Conservation (phyloP, 2,113 vertebrate species). For the Oceanodroma tethys region DNA sequence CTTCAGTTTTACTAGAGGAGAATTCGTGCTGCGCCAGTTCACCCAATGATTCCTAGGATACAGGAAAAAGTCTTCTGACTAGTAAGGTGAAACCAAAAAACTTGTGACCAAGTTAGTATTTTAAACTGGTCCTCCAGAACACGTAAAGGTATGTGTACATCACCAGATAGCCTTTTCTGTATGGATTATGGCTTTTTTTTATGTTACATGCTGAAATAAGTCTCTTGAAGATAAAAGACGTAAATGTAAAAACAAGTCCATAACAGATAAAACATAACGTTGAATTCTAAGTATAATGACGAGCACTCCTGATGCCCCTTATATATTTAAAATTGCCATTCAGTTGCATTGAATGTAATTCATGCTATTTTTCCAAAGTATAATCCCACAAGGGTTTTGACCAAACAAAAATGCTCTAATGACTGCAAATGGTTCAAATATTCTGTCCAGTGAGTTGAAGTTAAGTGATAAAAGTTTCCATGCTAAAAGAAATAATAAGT, state of each 20-base stretch:
- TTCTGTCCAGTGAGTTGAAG: constrained; percentile 78
- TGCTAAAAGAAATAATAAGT: constrained; percentile 85
- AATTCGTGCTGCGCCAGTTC: not conserved
- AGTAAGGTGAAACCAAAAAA: not conserved
- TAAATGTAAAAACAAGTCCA: constrained; percentile 58
- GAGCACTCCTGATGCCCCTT: constrained; percentile 72
- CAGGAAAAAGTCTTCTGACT: not conserved
- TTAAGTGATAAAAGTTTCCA: constrained; percentile 83
- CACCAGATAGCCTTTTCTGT: not conserved
- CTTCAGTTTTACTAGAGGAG: not conserved
- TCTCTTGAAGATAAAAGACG: constrained; percentile 55
- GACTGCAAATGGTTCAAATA: constrained; percentile 82
- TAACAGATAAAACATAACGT: constrained; percentile 63
- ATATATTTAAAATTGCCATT: constrained; percentile 79
- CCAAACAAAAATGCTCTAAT: constrained; percentile 82
- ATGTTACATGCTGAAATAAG: constrained; percentile 26
- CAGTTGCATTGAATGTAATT: constrained; percentile 74
- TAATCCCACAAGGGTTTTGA: constrained; percentile 75
- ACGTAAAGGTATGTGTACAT: not conserved
- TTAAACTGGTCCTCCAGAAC: not conserved
- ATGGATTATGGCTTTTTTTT: not conserved
- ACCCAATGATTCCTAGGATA: not conserved
- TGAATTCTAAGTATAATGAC: constrained; percentile 70
- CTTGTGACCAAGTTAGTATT: not conserved
- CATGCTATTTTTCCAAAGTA: constrained; percentile 69